Evolutionary conservation across 2,888 invertebrate species (phyloP), one percentile per base, ranked within the genome.

Genomic region (Catocala fraxini): DNA sequence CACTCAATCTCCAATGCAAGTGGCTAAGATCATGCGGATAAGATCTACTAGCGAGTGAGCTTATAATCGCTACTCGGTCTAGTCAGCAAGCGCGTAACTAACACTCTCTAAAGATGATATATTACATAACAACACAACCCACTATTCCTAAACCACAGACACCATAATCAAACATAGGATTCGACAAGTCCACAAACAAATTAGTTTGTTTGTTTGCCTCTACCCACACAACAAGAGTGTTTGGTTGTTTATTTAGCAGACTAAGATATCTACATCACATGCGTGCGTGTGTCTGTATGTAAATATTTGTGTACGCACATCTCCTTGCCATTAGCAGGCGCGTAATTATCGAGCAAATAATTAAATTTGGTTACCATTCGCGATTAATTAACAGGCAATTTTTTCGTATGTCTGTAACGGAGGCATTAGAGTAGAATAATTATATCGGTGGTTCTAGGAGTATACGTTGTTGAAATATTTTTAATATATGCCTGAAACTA

Each of bases 111-210:
- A 25, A 25, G n/a, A 12, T 12, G 25, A 33, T 25, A 53, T 39
- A 34, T 61, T 57, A 63, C 55, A 65, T 71, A 54, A 63, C 47
- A 55, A 47, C 54, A 56, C 49, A 59, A 54, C 33, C 42, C 39
- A 7, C 39, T 48, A 54, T 61, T 42, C 6, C 48, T 56, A 47
- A 15, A 57, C 48, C 34, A 57, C 60, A 51, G 51, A 56, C 34
- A 51, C 54, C 51, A 64, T 67, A 67, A 65, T 64, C 74, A 56
- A 34, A 48, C 61, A 66, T 47, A 48, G 47, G 10, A 58, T 62
- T 70, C 63, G 63, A 70, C 67, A 73, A 55, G 64, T 63, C 62
- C 59, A 68, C 75, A 70, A 74, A 73, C 68, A 65, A 71, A 71
- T 74, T 77, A 75, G 65, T 74, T 64, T 56, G 65, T 71, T 65